Base-by-base conservation (phyloP, 2,888 invertebrate species). In the Eupithecia vulgata region DNA sequence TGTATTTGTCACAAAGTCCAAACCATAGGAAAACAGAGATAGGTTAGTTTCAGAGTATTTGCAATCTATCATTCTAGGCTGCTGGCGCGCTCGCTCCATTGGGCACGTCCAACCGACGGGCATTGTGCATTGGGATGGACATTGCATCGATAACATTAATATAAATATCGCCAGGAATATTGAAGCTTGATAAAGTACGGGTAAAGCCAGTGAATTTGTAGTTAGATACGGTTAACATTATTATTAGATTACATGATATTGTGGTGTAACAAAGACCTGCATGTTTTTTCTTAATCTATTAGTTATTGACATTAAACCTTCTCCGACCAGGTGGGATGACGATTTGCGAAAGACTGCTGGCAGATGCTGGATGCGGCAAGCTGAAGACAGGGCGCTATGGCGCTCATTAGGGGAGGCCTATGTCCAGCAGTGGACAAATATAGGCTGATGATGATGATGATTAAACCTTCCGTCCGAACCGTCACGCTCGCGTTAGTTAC, bases 61-160 rank as follows among this genome's bases (percentile, higher is more conserved):
- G 61, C 61, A 61, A 61, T 61, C 61, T 61, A 61, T 34, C 30
- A 61, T 34, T 34, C 30, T 61, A 17, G 30, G 61, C 61, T 25
- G 30, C 15, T 17, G 34, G 61, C 30, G 34, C 61, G 7, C 34
- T 34, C 64, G 65, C 21, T 65, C 40, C 65, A 65, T 25, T 65
- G 40, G 65, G 48, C 67, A 21, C 37, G 21, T 17, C 21, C 65
- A 40, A 64, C 35, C 30, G 15, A 8, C 61, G 34, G 59, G 17
- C 34, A 61, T 34, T 61, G 61, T 37, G 62, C 35, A 64, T 25
- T 65, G 40, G 21, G 13, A 65, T 40, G 65, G 65, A 40, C 65
- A 65, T 7, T 25, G n/a, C 40, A 40, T 65, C 65, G 65, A 65
- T 65, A 65, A 65, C 15, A 15, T 17, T 34, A 17, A 34, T 61